A percentile compares a stretch with the other conserved stretches of the same genome.
Evolutionary conservation across 2,888 invertebrate species (phyloP).

Genomic region (Sarcophaga subvicina): DNA sequence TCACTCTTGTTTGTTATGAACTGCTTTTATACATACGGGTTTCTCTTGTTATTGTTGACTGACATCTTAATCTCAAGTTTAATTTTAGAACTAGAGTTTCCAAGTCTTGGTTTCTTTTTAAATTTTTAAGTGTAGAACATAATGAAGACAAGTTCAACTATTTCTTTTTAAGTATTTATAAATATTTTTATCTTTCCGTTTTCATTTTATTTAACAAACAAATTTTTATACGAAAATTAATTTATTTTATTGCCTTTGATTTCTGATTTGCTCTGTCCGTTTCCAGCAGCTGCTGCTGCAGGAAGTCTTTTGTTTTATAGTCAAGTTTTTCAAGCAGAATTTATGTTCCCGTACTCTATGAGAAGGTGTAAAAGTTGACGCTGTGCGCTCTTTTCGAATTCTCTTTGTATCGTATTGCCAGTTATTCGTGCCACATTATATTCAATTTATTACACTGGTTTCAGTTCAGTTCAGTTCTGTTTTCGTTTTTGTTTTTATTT

Average conservation of each 20-base stretch:
- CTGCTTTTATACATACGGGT: constrained; percentile 21
- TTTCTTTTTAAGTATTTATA: constrained; percentile 13
- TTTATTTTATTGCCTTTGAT: constrained; percentile 62
- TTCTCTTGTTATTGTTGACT: constrained; percentile 44
- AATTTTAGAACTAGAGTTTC: constrained; percentile 46
- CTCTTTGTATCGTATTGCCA: constrained; percentile 17
- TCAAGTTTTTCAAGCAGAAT: constrained; percentile 13
- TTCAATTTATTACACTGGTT: constrained; percentile 50
- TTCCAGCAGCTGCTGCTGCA: constrained; percentile 48
- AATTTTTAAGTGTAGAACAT: constrained; percentile 39
- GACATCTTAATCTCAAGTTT: constrained; percentile 62
- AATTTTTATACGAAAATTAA: constrained; percentile 51
- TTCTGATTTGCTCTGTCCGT: background rate
- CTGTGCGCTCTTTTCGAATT: constrained; percentile 22
- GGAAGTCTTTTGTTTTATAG: constrained; percentile 43
- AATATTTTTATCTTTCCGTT: constrained; percentile 16
- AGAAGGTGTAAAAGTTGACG: constrained; percentile 60
- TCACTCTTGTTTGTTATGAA: constrained; percentile 17
- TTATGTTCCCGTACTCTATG: background rate
- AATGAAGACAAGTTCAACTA: constrained; percentile 51
- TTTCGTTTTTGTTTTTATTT: background rate
- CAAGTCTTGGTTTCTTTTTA: background rate
- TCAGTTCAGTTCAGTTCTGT: background rate
- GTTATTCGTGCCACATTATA: constrained; percentile 56
- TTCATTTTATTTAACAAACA: constrained; percentile 22